Evolutionary conservation across 2,888 invertebrate species (phyloP).

Genomic region (Cyclophora punctaria): DNA sequence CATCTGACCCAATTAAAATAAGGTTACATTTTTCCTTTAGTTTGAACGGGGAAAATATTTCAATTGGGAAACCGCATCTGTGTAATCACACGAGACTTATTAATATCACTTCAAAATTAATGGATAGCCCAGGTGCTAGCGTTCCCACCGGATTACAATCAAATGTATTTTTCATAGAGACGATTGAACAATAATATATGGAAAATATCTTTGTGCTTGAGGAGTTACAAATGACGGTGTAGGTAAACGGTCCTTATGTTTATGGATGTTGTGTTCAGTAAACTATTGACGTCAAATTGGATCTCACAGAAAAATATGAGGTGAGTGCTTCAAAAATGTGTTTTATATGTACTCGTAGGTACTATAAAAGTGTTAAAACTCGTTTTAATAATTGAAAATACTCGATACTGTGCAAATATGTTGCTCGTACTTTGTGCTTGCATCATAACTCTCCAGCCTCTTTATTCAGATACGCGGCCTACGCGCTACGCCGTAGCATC

Average conservation of each 20-base stretch:
- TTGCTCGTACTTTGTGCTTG: too few species aligned
- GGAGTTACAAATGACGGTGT: conserved; percentile 18
- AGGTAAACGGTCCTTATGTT: conserved; percentile 30
- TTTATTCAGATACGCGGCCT: too few species aligned
- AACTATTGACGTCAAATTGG: conserved; percentile 52
- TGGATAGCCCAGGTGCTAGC: conserved; percentile 1
- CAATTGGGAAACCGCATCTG: conserved; percentile 17
- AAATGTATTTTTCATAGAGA: neutral
- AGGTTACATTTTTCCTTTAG: conserved; percentile 11
- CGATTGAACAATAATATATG: too few species aligned
- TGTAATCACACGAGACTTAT: conserved; percentile 1
- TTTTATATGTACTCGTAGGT: too few species aligned
- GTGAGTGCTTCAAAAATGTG: conserved; percentile 26
- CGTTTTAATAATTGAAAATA: conserved; percentile 3
- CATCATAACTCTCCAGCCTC: too few species aligned
- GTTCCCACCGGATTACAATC: conserved; percentile 3
- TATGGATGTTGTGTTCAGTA: conserved; percentile 28
- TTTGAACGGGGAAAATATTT: conserved; percentile 17
- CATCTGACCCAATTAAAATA: conserved; percentile 25
- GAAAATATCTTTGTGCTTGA: too few species aligned
- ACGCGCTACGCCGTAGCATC: too few species aligned
- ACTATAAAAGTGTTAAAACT: neutral
- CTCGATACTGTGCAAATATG: too few species aligned
- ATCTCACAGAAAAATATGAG: conserved; percentile 56
- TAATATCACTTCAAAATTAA: neutral